A percentile compares a stretch with the other conserved stretches of the same genome.
Evolutionary conservation across 2,888 invertebrate species (phyloP).

Genomic region (Oegoconia quadripuncta): DNA sequence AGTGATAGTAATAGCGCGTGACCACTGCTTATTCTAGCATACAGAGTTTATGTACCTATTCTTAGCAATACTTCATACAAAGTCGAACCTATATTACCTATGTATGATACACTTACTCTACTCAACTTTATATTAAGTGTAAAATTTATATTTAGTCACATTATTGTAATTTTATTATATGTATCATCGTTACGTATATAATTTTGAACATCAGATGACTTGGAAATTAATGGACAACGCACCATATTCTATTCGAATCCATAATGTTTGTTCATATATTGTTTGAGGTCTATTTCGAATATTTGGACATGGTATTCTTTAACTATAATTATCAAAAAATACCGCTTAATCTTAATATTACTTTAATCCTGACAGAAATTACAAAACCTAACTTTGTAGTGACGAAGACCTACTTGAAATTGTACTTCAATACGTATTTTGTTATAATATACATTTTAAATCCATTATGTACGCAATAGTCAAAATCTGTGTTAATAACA

Average conservation of each 20-base stretch:
- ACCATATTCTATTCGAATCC: constrained; percentile 38
- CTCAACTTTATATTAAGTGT: constrained; percentile 74
- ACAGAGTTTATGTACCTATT: constrained; percentile 48
- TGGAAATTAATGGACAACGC: constrained; percentile 49
- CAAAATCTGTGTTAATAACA: constrained; percentile 40
- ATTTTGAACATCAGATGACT: constrained; percentile 77
- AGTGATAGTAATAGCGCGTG: constrained; percentile 33
- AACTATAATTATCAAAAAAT: constrained; percentile 68
- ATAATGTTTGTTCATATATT: constrained; percentile 39
- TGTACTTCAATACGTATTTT: constrained; percentile 79
- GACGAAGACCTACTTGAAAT: constrained; percentile 66
- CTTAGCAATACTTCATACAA: constrained; percentile 73
- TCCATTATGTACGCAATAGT: constrained; percentile 53
- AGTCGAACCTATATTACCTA: constrained; percentile 69
- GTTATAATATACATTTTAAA: constrained; percentile 56
- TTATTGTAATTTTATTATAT: constrained; percentile 75
- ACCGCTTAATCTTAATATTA: constrained; percentile 56
- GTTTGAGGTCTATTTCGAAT: constrained; percentile 48
- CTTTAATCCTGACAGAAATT: constrained; percentile 50
- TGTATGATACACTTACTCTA: constrained; percentile 75
- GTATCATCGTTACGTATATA: constrained; percentile 79
- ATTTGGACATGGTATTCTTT: constrained; percentile 62
- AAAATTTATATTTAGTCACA: constrained; percentile 77
- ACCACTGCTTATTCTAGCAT: constrained; percentile 39
- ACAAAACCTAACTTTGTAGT: constrained; percentile 52